These are phyloP conservation scores for Penaeus japonicus DNA, from an alignment of 1,140 invertebrate species.

Conservation along the genomic window DNA sequence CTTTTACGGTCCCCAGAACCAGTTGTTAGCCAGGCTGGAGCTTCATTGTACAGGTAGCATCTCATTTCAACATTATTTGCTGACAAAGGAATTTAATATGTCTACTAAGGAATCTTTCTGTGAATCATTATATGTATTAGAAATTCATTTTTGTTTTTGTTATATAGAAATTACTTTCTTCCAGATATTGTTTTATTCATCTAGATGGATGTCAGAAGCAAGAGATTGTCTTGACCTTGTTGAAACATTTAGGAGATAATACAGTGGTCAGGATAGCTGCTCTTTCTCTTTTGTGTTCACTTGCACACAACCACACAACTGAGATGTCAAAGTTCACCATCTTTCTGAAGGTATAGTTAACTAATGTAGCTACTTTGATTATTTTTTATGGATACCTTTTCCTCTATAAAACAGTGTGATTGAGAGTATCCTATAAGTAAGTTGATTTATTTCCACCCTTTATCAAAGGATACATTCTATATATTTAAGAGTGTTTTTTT, in stretches of 20 bases:
- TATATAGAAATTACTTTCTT: background rate
- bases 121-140: background rate
- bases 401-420: background rate
- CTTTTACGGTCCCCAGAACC: slow-evolving; percentile 42
- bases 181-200: slow-evolving; percentile 35
- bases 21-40: slow-evolving; percentile 27
- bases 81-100: too few species aligned
- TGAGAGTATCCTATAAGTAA: background rate
- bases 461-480: background rate
- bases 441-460: background rate
- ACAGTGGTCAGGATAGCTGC: slow-evolving; percentile 21
- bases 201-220: slow-evolving; percentile 46
- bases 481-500: background rate
- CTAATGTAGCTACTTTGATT: background rate
- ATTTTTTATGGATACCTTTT: background rate
- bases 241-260: slow-evolving; percentile 48
- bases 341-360: slow-evolving; percentile 51
- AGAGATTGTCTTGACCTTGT: slow-evolving; percentile 52
- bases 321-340: slow-evolving; percentile 52
- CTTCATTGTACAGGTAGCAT: slow-evolving; percentile 35
- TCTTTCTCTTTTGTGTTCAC: slow-evolving; percentile 42
- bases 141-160: background rate
- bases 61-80: background rate
- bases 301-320: slow-evolving; percentile 43
- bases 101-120: background rate